Evolutionary conservation across 1,140 invertebrate species (phyloP).

Genomic region (Psilanteris sp.): DNA sequence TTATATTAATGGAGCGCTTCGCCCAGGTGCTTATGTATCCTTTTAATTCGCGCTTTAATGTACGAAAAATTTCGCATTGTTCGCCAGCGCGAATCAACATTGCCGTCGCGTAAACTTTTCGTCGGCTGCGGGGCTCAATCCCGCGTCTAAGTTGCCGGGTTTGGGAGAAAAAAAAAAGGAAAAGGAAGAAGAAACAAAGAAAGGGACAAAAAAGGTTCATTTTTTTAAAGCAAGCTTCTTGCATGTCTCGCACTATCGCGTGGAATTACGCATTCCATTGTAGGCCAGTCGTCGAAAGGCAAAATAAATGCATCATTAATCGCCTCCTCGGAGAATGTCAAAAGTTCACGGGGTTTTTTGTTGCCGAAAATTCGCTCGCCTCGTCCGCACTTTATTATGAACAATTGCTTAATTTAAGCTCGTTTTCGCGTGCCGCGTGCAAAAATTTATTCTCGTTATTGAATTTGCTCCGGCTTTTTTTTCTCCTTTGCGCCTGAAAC

Average conservation of each 20-base stretch:
- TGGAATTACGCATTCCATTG: slow-evolving; percentile 16
- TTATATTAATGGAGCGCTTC: slow-evolving; percentile 40
- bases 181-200: no score
- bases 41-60: slow-evolving; percentile 24
- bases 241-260: slow-evolving; percentile 3
- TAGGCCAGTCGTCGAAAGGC: slow-evolving; percentile 7
- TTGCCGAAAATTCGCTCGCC: not conserved
- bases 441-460: no score
- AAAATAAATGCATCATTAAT: slow-evolving; percentile 19
- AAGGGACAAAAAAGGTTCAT: slow-evolving; percentile 16
- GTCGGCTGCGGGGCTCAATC: slow-evolving; percentile 28
- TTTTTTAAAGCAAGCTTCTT: slow-evolving; percentile 8
- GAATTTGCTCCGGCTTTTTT: no score
- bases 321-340: slow-evolving; percentile 2
- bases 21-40: slow-evolving; percentile 8
- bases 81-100: slow-evolving; percentile 1
- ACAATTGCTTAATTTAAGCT: no score
- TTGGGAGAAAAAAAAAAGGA: no score
- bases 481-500: no score
- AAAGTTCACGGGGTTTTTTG: slow-evolving; percentile 3
- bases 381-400: no score
- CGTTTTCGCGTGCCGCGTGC: no score
- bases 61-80: slow-evolving; percentile 7
- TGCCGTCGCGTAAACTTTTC: slow-evolving; percentile 10
- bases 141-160: slow-evolving; percentile 11